These are phyloP conservation scores for Melanostigma gelatinosum DNA, from an alignment of 2,113 vertebrate species.

Conservation along the genomic window DNA sequence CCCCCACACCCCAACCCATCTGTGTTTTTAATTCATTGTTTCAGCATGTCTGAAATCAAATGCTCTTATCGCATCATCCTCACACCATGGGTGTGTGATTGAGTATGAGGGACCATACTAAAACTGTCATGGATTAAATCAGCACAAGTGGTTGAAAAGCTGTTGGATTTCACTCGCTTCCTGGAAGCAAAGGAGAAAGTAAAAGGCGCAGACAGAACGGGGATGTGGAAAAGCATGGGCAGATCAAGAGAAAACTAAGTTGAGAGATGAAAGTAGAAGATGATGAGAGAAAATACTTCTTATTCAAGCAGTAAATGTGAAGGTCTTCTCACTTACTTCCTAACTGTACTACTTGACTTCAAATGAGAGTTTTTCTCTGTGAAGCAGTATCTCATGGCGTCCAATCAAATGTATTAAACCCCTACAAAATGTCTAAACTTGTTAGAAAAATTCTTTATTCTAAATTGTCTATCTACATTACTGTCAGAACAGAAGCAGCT, in stretches of 20 bases:
- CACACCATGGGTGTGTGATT: background rate
- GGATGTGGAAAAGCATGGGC: constrained; percentile 23
- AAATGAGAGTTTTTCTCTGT: constrained; percentile 52
- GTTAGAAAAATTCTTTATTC: constrained; percentile 19
- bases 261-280: constrained; percentile 19
- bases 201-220: constrained; percentile 17
- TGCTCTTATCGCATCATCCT: background rate
- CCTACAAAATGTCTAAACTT: background rate
- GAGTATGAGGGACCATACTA: background rate
- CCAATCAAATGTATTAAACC: constrained; percentile 39
- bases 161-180: constrained; percentile 21
- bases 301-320: constrained; percentile 86
- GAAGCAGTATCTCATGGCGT: constrained; percentile 48
- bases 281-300: constrained; percentile 78
- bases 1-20: background rate
- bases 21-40: constrained; percentile 28
- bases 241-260: constrained; percentile 38
- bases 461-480: background rate
- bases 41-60: constrained; percentile 27
- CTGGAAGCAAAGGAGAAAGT: constrained; percentile 4
- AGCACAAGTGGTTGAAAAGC: constrained; percentile 13
- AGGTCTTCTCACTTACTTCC: background rate
- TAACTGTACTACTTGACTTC: constrained; percentile 66
- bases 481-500: constrained; percentile 12
- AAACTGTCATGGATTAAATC: constrained; percentile 1